Evolutionary conservation across 2,888 invertebrate species (phyloP), one percentile per base, ranked within the genome.

Genomic region (Zaprionus lineosus): DNA sequence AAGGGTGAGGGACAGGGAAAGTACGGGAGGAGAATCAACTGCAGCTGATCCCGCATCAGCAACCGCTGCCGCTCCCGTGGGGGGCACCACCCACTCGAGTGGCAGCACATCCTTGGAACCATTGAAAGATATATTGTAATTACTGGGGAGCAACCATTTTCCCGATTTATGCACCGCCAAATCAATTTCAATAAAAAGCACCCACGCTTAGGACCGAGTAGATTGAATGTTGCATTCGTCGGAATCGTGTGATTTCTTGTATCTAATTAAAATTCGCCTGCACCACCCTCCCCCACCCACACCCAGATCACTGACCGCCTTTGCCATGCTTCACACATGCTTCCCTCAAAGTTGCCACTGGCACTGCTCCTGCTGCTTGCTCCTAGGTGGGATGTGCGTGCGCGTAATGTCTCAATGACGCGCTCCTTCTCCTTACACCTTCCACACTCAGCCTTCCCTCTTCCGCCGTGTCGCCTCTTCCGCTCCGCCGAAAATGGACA

Each of bases 121-220:
- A 19, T 12, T 36, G 46, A 41, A 68, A 84, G 82, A 82, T 83
- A 75, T 82, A 82, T 82, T 82, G 82, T 84, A 84, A 82, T 83
- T 82, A 79, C 85, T 66, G 65, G 37, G 24, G 24, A 55, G 56
- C 48, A 61, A 58, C 60, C 68, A 68, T 52, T 63, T 51, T 67
- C 47, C 60, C 64, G 72, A 84, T 79, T 79, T 84, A 79, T 79
- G 79, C 74, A 81, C 69, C 57, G 59, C 84, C 78, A 74, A 81
- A 79, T 77, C 82, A 78, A 84, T 84, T 84, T 81, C 79, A 79
- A 79, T 78, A 78, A 83, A 83, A 69, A 64, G 26, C 52, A 75
- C 36, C 46, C 55, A 24, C 41, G 43, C 11, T 24, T 15, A 29
- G 39, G 39, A 37, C 39, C 16, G 15, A 37, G 37, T 14, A 31